Evolutionary conservation across 1,140 invertebrate species (phyloP).

Genomic region (Drosophila tristis): DNA sequence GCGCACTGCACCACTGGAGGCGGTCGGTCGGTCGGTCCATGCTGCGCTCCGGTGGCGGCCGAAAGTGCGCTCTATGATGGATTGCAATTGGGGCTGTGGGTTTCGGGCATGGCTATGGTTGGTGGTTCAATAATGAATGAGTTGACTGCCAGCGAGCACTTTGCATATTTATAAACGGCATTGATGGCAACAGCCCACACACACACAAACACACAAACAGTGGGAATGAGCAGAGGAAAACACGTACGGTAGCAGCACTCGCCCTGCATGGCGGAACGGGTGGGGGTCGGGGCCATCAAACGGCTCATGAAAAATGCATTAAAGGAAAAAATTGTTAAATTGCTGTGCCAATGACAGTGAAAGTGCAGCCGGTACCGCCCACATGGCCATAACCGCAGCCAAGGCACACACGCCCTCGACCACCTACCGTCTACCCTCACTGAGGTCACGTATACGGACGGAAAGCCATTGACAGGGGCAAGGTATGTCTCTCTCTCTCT

Average conservation of each 20-base stretch:
- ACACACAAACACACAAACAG: background rate
- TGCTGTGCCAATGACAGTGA: conserved; percentile 58
- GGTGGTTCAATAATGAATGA: conserved; percentile 58
- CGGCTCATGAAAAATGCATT: conserved; percentile 48
- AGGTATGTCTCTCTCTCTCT: background rate
- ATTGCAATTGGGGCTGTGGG: background rate
- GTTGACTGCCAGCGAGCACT: conserved; percentile 34
- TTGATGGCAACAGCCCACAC: conserved; percentile 32
- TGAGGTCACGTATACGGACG: conserved; percentile 37
- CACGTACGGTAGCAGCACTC: background rate
- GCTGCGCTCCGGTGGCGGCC: background rate
- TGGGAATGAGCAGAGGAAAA: conserved; percentile 35
- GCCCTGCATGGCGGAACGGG: background rate
- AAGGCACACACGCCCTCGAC: conserved; percentile 8
- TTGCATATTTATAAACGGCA: conserved; percentile 59
- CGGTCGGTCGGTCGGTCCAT: conserved; percentile 3
- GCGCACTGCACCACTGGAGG: conserved; percentile 45
- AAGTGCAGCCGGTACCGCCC: conserved; percentile 2
- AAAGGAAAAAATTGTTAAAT: conserved; percentile 47
- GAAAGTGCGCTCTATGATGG: conserved; percentile 5
- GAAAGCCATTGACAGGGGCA: background rate
- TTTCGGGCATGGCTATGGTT: conserved; percentile 14
- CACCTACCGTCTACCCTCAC: background rate
- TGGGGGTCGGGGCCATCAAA: conserved; percentile 5
- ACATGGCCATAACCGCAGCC: conserved; percentile 47